Evolutionary conservation across 2,888 invertebrate genomes (phyloP).

Genomic region (Drosophila pseudotakahashii): DNA sequence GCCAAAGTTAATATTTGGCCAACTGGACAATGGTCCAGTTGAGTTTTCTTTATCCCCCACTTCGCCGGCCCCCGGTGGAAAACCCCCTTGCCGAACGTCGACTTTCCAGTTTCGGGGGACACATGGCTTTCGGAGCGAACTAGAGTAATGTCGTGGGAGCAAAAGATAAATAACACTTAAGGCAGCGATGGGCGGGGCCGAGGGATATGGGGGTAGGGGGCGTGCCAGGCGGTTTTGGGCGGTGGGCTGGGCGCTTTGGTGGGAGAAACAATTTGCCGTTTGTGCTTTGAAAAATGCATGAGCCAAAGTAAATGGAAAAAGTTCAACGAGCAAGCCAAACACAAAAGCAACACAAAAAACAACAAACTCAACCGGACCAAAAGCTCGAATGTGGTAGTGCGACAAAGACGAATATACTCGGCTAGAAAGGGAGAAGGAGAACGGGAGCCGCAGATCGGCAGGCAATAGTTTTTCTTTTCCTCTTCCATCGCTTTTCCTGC

Average conservation of each 20-base stretch:
- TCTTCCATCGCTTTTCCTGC: constrained; percentile 24
- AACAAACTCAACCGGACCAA: constrained; percentile 18
- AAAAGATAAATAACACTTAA: constrained; percentile 79
- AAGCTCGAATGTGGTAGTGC: neutral
- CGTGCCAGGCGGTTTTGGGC: constrained; percentile 4
- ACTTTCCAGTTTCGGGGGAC: constrained; percentile 13
- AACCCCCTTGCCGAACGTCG: constrained; percentile 50
- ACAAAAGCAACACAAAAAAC: constrained; percentile 56
- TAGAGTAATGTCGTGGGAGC: constrained; percentile 79
- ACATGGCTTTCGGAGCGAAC: constrained; percentile 55
- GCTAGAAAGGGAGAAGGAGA: neutral
- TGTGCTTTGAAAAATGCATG: constrained; percentile 80
- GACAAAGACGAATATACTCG: neutral
- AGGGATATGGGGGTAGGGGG: constrained; percentile 11
- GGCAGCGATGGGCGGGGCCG: constrained; percentile 47
- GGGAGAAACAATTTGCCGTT: constrained; percentile 79
- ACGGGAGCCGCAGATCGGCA: constrained; percentile 30
- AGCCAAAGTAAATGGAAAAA: constrained; percentile 80
- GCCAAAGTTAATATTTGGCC: constrained; percentile 75
- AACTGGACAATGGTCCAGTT: constrained; percentile 70
- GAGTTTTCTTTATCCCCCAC: constrained; percentile 26
- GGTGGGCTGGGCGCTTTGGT: neutral
- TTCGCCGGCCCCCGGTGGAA: constrained; percentile 32
- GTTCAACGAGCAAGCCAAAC: constrained; percentile 67
- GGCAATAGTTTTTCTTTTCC: constrained; percentile 53